Evolutionary conservation across 1,140 invertebrate genomes (phyloP), one percentile per base, ranked within the genome.

Genomic region (Lutraria rhynchaena): DNA sequence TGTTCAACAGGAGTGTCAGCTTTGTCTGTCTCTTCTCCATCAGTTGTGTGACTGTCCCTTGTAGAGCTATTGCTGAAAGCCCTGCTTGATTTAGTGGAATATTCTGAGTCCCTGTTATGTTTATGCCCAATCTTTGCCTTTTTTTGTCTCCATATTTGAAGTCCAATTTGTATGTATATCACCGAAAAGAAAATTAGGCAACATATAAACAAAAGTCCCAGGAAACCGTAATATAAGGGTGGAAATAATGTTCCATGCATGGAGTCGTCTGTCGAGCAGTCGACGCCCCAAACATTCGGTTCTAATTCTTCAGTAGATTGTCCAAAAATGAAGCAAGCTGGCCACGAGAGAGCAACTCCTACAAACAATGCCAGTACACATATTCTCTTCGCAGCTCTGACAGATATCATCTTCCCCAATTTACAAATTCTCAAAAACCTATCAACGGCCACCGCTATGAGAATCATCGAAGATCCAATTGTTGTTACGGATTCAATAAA

Each of bases 221-320:
- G 83, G 49, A 90, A 88, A 1, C 87, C 88, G 82, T 90, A 91
- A 76, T 90, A 91, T 31, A 89, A 58, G 19, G 85, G 88, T 7
- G 90, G 88, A 58, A 86, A 91, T 41, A 87, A 82, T 17, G 89
- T 89, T 9, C 83, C 75, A 37, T 85, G 57, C 60, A 90, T 84
- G 3, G 86, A 88, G 71, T 91, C 89, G 24, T 87, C 87, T 0
- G 90, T 91, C 11, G 90, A 89, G 67, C 90, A 91, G 82, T 91
- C 90, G 0, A 86, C 86, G 0, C 87, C 90, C 11, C 71, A 57
- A 5, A 90, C 46, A 19, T 82, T 85, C 0, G 81, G 80, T 27
- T 65, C 71, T 5, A 86, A 37, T 17, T 85, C 70, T 53, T 87
- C 76, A n/a, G 85, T 89, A 63, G 87, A 84, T 22, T 83, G 73